Evolutionary conservation across 2,888 invertebrate species (phyloP), one percentile per base, ranked within the genome.

Genomic region (Callyntrura sp.): DNA sequence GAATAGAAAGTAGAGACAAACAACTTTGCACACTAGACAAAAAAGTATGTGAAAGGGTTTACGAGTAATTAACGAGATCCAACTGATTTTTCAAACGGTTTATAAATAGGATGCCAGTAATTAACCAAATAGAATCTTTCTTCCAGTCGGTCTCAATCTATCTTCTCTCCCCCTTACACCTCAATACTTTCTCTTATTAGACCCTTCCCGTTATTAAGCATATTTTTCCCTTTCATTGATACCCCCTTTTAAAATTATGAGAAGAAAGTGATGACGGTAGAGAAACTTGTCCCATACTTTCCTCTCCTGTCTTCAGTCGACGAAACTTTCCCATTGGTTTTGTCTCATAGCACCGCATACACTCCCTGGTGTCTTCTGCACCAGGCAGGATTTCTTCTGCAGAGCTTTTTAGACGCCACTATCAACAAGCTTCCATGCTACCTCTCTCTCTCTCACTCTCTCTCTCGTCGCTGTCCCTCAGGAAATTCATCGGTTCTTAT

Each of bases 121-220:
- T 88, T 88, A 88, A 88, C 82, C 81, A 82, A 73, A 73, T 78
- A 87, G 57, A 73, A 28, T 35, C 73, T 73, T 85, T 73, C 35
- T 62, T 35, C 35, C n/a, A 43, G 25, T 78, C 70, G 65, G 3
- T n/a, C 6, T 35, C 35, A 28, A 0, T 65, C 65, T 60, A 35
- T 6, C 17, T 65, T 65, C 65, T 20, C 9, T 45, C 48, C 62
- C 23, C 48, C 73, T 48, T 11, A 73, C 73, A 73, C 73, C 48
- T 73, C 73, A 73, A 35, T 68, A 8, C 17, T 35, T 35, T 6
- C 35, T 6, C 35, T 35, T 35, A 35, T 35, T 11, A 35, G 48
- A 8, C 73, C n/a, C n/a, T 35, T 35, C 35, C 35, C 35, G 3
- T 35, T 35, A 35, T 35, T 11, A 35, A 73, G 5, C 73, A 70